A percentile compares a stretch with the other conserved stretches of the same genome.
Evolutionary conservation across 2,888 invertebrate genomes (phyloP).

Genomic region (Cosmia trapezina): DNA sequence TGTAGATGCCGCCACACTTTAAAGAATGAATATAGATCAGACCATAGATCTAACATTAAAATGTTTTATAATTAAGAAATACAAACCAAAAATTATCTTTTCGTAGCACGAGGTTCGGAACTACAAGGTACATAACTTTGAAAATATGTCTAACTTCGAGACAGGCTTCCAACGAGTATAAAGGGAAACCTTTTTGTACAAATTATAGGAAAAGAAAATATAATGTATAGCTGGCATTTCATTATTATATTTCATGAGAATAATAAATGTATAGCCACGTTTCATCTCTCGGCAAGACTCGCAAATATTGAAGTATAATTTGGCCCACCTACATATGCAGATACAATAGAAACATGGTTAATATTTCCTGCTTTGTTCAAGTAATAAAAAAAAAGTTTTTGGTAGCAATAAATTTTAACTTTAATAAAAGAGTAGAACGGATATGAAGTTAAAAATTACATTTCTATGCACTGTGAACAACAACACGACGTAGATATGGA

Average conservation of each 20-base stretch:
- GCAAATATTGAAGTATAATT: slow-evolving; percentile 52
- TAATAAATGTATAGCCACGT: slow-evolving; percentile 12
- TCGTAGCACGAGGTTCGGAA: background rate
- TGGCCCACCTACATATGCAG: slow-evolving; percentile 9
- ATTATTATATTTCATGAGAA: slow-evolving; percentile 1
- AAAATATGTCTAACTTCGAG: background rate
- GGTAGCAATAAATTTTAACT: background rate
- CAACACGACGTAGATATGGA: background rate
- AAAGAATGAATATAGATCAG: background rate
- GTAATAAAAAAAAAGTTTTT: slow-evolving; percentile 1
- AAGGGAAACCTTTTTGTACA: background rate
- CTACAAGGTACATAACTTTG: background rate
- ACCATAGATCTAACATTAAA: background rate
- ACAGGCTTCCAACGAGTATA: background rate
- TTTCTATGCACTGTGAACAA: background rate
- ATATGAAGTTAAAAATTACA: background rate
- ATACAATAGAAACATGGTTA: slow-evolving; percentile 14
- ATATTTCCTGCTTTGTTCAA: slow-evolving; percentile 15
- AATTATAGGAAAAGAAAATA: background rate
- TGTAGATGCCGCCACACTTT: no score
- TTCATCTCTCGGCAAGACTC: background rate
- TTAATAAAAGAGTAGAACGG: no score
- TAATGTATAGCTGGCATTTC: background rate
- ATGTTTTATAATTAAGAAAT: background rate
- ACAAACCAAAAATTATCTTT: background rate